These are phyloP conservation scores for Eupsittula cactorum DNA, from an alignment of 2,113 vertebrate species.

Conservation along the genomic window DNA sequence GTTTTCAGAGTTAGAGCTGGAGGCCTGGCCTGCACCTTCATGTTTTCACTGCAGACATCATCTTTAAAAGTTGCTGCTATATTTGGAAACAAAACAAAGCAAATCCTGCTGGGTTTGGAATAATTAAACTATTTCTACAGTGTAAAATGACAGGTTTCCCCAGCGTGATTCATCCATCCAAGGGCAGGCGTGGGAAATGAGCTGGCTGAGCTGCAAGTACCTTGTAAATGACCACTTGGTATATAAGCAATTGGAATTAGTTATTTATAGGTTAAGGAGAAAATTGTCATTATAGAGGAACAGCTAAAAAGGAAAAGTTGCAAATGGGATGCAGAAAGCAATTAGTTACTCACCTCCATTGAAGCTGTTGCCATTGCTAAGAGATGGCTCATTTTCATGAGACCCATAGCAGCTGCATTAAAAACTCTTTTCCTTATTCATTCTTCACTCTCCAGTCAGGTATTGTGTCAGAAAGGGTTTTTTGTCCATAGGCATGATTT, in stretches of 20 bases:
- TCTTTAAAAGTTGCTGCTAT: background rate
- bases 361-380: background rate
- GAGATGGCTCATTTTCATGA: background rate
- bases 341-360: background rate
- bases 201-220: background rate
- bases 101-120: background rate
- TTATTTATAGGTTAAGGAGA: background rate
- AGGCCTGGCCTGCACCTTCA: background rate
- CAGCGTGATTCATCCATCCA: background rate
- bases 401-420: background rate
- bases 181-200: background rate
- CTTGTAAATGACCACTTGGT: background rate
- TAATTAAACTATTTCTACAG: background rate
- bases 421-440: background rate
- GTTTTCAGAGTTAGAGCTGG: background rate
- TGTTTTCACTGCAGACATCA: accelerated
- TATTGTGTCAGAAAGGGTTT: background rate
- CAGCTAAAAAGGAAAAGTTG: conserved; percentile 4
- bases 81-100: background rate
- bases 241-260: background rate
- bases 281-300: background rate
- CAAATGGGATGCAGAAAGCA: accelerated
- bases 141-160: background rate
- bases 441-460: background rate
- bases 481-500: background rate